Percentiles rank a stretch among this genome's conserved stretches.
Evolutionary conservation across 2,797 vertebrate genomes (phyloP).

Genomic region (Gymnothorax reevesii): DNA sequence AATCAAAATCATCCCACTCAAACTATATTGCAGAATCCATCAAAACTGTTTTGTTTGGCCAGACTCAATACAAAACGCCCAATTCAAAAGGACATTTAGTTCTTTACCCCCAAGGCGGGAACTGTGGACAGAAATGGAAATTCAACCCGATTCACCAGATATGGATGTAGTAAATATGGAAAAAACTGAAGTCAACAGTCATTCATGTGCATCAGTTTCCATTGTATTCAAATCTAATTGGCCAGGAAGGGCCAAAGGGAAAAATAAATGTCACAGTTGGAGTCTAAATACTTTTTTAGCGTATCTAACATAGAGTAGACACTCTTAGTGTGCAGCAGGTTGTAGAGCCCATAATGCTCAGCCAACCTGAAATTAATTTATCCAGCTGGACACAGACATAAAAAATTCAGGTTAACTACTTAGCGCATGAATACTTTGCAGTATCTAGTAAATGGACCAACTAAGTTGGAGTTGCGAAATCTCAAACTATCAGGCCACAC

Average conservation of each 20-base stretch:
- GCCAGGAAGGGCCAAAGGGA: too few relatives aligned
- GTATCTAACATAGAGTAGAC: too few relatives aligned
- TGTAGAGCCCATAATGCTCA: too few relatives aligned
- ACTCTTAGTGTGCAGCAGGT: too few relatives aligned
- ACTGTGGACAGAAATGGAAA: too few relatives aligned
- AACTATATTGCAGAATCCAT: neutral
- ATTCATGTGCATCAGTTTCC: too few relatives aligned
- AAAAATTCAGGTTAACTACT: neutral
- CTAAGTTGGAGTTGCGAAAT: neutral
- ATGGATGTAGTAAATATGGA: too few relatives aligned
- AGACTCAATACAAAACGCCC: neutral
- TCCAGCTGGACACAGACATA: neutral
- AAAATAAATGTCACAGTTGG: too few relatives aligned
- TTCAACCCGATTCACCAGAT: too few relatives aligned
- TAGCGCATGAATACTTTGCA: neutral
- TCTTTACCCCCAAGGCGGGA: neutral
- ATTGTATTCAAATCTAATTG: too few relatives aligned
- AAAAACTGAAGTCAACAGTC: too few relatives aligned
- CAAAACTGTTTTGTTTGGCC: neutral
- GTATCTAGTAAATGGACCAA: neutral
- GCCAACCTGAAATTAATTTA: neutral
- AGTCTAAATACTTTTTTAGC: too few relatives aligned
- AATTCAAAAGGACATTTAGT: neutral
- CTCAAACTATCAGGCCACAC: neutral
- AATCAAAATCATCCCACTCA: neutral